These are phyloP conservation scores for Diaphora mendica DNA, from an alignment of 2,888 invertebrate genomes.

Conservation along the genomic window DNA sequence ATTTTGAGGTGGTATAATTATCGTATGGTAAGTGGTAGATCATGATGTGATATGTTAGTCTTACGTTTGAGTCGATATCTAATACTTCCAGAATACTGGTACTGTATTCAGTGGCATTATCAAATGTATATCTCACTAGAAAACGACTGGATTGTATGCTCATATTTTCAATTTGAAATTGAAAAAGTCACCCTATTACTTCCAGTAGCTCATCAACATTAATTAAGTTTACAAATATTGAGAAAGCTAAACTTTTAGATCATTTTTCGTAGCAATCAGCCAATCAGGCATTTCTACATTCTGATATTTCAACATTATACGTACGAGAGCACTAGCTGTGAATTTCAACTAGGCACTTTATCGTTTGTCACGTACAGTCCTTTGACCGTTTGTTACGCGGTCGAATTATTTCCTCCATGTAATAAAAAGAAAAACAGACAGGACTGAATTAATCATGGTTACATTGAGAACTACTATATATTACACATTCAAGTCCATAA, in stretches of 20 bases:
- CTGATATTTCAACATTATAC: background rate
- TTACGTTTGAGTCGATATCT: too few species aligned
- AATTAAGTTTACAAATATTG: background rate
- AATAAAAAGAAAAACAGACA: background rate
- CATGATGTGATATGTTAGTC: too few species aligned
- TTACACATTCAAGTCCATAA: background rate
- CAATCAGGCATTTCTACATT: background rate
- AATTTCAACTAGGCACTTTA: slow-evolving; percentile 1
- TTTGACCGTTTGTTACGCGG: slow-evolving; percentile 1
- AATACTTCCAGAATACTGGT: too few species aligned
- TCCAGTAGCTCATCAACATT: background rate
- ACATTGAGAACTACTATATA: background rate
- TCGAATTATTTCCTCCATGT: background rate
- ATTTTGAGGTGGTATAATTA: background rate
- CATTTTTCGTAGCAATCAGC: background rate
- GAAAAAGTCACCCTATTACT: background rate
- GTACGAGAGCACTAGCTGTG: background rate
- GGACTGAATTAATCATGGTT: background rate
- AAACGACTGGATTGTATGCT: background rate
- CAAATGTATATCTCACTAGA: too few species aligned
- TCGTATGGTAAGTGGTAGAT: background rate
- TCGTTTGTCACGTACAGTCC: background rate
- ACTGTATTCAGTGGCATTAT: background rate
- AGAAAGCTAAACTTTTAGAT: background rate
- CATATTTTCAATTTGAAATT: background rate